Evolutionary conservation across 2,888 invertebrate species (phyloP), one percentile per base, ranked within the genome.

Genomic region (Eucera pruinosa): DNA sequence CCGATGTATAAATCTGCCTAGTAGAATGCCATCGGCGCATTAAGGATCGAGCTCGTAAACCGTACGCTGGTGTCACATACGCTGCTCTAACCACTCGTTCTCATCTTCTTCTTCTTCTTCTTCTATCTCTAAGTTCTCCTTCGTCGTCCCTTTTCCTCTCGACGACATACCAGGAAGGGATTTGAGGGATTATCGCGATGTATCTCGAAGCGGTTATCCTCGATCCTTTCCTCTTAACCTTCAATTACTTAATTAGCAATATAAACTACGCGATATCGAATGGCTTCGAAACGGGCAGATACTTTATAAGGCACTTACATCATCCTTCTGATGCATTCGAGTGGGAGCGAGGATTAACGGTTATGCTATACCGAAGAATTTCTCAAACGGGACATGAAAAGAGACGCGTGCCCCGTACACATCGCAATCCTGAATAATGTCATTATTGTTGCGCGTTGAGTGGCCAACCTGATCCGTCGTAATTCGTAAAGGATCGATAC

Each of bases 241-340:
- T 65, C 76, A 80, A 83, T 83, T 83, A 83, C 82, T 82, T 80
- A 83, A 82, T 82, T 82, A 83, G 72, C 80, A 54, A 77, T 69
- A 67, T 73, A 67, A 73, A 60, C 58, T n/a, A n/a, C 39, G 52
- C 23, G 61, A n/a, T 50, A 72, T 66, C 57, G 69, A 61, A 57
- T 61, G 48, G 39, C 36, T 52, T 30, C 25, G 30, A 39, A 65
- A 65, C 33, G 55, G 47, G 58, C 43, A 47, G 43, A 54, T 45
- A 25, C 54, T 75, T 74, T 75, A 74, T 66, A 74, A 57, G 67
- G 36, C 55, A 25, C 41, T 75, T 47, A 27, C 61, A 60, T 33
- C 61, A n/a, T 67, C 23, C 41, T 27, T 27, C 23, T 4, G 33
- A 57, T 62, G 57, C 20, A 48, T 27, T 41, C 27, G 39, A 62